Evolutionary conservation across 2,113 vertebrate species (phyloP).

Genomic region (Corythornis cristatus): DNA sequence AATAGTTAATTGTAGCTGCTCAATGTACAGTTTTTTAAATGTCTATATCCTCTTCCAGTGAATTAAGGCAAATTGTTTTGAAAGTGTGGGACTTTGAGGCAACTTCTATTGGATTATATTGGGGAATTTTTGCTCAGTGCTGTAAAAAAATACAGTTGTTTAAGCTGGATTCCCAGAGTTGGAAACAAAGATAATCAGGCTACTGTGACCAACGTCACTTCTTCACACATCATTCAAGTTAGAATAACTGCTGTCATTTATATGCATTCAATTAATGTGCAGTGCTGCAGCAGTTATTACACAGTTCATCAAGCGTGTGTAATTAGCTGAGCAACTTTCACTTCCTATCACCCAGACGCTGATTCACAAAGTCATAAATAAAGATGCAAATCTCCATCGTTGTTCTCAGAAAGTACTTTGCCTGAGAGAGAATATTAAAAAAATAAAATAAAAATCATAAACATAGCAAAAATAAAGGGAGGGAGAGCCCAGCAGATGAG

Average conservation of each 20-base stretch:
- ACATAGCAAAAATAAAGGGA: not conserved
- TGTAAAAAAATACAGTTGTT: constrained; percentile 10
- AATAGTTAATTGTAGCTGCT: not conserved
- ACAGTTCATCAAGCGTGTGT: constrained; percentile 79
- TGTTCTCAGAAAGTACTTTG: constrained; percentile 52
- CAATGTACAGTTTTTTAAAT: not conserved
- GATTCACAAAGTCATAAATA: constrained; percentile 82
- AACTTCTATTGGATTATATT: not conserved
- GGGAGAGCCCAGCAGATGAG: not conserved
- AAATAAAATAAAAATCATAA: not conserved
- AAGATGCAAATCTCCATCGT: constrained; percentile 70
- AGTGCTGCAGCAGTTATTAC: constrained; percentile 72
- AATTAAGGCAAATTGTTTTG: not conserved
- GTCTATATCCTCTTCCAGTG: not conserved
- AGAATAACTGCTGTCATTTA: constrained; percentile 77
- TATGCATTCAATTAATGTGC: constrained; percentile 71
- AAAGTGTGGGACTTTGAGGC: not conserved
- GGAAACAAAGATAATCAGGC: constrained; percentile 10
- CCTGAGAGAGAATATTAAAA: not conserved
- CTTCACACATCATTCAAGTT: constrained; percentile 63
- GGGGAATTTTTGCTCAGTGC: not conserved
- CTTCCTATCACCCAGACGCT: constrained; percentile 76
- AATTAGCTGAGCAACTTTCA: constrained; percentile 83
- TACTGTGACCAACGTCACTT: constrained; percentile 37
- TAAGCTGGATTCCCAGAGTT: constrained; percentile 2